Base-by-base conservation (phyloP, 2,888 invertebrate genomes). In the Linnaemya tessellans region DNA sequence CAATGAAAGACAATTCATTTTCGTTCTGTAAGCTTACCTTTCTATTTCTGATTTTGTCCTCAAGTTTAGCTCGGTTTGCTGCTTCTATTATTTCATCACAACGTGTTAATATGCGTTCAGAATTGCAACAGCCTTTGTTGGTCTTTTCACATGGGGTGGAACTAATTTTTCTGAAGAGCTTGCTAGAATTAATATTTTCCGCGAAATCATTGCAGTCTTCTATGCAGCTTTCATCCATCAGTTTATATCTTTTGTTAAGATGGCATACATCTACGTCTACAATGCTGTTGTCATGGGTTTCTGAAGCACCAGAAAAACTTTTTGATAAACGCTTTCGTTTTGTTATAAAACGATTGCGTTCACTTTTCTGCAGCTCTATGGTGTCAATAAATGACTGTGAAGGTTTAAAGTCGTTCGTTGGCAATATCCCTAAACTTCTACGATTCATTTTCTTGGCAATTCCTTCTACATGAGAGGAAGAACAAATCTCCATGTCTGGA, bases 341-440 rank as follows among this genome's bases (percentile, higher is more conserved):
- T 0, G 85, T 54, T 1, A 71, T n/a, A 18, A 75, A 38, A 0
- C 38, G 41, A 10, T 62, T 54, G 15, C 77, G 67, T 0, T 89
- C 87, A 1, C 11, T 84, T 65, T 87, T 87, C 11, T 87, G 87
- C 13, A 87, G 68, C 54, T 87, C 87, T 13, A 91, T 43, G 25
- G 87, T 89, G 71, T 91, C 90, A n/a, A 90, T 88, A 51, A 91
- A 90, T 1, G 91, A 91, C 51, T 90, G 89, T 0, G 91, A 91
- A 5, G 91, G 90, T 46, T 75, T 84, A n/a, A 84, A 84, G 22
- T 87, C 86, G 51, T 54, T 75, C 11, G n/a, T 58, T 13, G 78
- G 71, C n/a, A 78, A 38, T 43, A 68, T 15, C 8, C 74, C 80
- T 41, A 87, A 56, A 70, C 83, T 87, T 64, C 84, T 80, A 13